These are phyloP conservation scores for Thryonomys swinderianus DNA, from an alignment of 2,113 vertebrate genomes.

Conservation along the genomic window DNA sequence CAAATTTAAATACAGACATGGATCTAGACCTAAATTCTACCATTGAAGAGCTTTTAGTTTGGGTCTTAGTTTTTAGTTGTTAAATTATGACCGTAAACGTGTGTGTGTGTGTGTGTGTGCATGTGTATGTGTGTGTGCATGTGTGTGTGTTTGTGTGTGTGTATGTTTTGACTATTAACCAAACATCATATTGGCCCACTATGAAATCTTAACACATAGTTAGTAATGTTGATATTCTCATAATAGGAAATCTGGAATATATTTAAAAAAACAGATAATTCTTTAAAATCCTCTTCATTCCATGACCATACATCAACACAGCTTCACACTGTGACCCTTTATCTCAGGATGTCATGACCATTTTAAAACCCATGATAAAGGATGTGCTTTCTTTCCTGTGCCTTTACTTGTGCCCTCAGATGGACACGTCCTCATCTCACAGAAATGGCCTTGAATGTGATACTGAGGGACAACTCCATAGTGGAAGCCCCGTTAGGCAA, in stretches of 20 bases:
- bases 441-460: neutral
- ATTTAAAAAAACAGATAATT: neutral
- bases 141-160: neutral
- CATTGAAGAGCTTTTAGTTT: neutral
- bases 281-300: neutral
- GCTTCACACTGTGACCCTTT: neutral
- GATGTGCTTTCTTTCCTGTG: neutral
- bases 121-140: neutral
- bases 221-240: neutral
- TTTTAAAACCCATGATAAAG: neutral
- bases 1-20: neutral
- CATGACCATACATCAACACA: neutral
- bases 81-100: neutral
- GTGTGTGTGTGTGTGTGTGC: too few species aligned
- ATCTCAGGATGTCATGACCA: neutral
- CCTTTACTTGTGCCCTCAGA: neutral
- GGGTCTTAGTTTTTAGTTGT: neutral
- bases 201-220: neutral
- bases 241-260: neutral
- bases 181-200: neutral
- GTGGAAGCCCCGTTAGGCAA: neutral
- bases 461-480: too few species aligned
- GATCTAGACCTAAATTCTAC: neutral
- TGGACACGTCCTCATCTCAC: neutral
- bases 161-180: neutral